Conservation (phyloP, 2,888 invertebrate genomes). For the Pecten maximus region DNA sequence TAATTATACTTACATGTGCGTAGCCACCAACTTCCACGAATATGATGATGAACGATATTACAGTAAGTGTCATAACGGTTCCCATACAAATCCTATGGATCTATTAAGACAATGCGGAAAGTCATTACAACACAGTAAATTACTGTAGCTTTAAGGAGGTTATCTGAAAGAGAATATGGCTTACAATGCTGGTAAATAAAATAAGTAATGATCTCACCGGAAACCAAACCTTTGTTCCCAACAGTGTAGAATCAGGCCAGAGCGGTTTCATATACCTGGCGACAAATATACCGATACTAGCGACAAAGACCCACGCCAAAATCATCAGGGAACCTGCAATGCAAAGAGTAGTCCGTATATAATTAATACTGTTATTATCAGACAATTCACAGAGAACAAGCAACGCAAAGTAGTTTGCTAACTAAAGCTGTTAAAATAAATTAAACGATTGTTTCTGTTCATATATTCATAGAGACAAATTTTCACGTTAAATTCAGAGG, state of each 20-base stretch:
- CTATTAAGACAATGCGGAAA: conserved; percentile 53
- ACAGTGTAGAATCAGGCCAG: conserved; percentile 76
- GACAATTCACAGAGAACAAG: too few species aligned
- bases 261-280: conserved; percentile 79
- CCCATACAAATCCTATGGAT: conserved; percentile 70
- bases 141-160: background rate
- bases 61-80: conserved; percentile 63
- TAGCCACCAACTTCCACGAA: conserved; percentile 76
- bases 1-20: conserved; percentile 63
- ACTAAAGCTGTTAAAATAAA: too few species aligned
- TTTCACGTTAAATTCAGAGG: too few species aligned
- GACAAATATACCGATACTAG: conserved; percentile 77
- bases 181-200: background rate
- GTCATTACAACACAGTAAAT: background rate
- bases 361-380: too few species aligned
- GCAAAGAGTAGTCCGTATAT: too few species aligned
- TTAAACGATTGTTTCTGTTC: too few species aligned
- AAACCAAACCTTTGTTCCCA: conserved; percentile 79
- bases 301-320: conserved; percentile 80
- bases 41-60: conserved; percentile 77
- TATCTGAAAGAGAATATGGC: background rate
- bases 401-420: too few species aligned
- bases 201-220: conserved; percentile 64
- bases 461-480: too few species aligned
- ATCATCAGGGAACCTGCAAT: conserved; percentile 79